phyloP scores from a whole-genome alignment of 2,113 vertebrate genomes.

The Myotis lucifugus region DNA sequence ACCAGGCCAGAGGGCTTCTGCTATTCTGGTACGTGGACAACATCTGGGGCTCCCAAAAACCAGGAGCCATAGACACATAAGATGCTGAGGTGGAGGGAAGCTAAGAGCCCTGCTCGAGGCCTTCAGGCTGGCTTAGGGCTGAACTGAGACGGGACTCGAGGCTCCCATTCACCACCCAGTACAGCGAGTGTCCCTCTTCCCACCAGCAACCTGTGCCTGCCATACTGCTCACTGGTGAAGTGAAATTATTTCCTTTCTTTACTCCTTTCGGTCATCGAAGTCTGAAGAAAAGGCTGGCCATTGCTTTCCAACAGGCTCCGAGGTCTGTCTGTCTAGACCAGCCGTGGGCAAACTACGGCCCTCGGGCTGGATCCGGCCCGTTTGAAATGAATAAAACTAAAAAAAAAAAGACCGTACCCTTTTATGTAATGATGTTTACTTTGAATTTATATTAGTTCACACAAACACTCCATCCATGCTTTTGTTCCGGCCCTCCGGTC shows the following conservation, averaged over 20 bases:
- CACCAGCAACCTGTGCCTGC: neutral
- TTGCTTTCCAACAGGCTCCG: neutral
- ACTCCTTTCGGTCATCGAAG: neutral
- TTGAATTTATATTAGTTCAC: too few relatives aligned
- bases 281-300: conserved; percentile 2
- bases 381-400: too few relatives aligned
- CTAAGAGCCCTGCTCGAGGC: neutral
- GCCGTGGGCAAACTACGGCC: too few relatives aligned
- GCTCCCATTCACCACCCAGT: neutral
- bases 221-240: neutral
- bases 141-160: neutral
- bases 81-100: neutral
- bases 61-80: neutral
- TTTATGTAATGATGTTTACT: too few relatives aligned
- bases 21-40: neutral
- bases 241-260: neutral
- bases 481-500: too few relatives aligned
- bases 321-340: neutral
- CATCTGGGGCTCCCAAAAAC: neutral
- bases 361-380: too few relatives aligned
- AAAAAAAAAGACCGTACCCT: too few relatives aligned
- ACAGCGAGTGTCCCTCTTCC: neutral
- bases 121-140: neutral
- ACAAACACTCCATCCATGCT: too few relatives aligned
- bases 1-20: neutral